A percentile compares a stretch with the other conserved stretches of the same genome.
Conservation (phyloP, 2,113 vertebrate species). For the Saguinus midas region DNA sequence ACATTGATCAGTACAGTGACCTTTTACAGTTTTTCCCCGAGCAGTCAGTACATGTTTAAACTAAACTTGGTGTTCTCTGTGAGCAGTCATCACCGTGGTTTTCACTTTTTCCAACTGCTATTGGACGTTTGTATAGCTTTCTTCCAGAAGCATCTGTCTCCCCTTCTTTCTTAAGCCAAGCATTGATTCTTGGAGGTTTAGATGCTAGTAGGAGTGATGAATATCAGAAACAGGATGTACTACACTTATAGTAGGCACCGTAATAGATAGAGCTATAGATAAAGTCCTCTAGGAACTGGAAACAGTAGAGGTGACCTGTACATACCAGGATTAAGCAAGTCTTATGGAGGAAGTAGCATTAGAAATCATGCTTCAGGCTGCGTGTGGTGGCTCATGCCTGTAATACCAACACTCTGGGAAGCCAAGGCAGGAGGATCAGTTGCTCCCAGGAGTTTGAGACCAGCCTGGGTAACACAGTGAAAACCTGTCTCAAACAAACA, state of each 20-base stretch:
- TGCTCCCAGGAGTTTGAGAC: no score
- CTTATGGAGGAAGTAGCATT: background rate
- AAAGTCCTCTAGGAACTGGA: background rate
- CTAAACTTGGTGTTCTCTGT: background rate
- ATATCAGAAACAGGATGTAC: background rate
- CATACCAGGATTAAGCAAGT: background rate
- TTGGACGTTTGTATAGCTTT: background rate
- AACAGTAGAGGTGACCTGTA: background rate
- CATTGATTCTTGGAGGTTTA: constrained; percentile 1
- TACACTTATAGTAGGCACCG: background rate
- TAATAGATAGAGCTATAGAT: background rate
- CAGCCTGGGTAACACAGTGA: no score
- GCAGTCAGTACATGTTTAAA: background rate
- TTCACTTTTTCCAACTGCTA: background rate
- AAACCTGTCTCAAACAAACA: no score
- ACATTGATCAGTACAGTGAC: background rate
- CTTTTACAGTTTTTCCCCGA: background rate
- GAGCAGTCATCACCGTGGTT: background rate
- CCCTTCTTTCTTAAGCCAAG: background rate
- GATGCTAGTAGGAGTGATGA: background rate
- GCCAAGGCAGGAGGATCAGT: no score
- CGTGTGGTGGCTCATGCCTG: no score
- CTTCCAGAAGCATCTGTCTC: background rate
- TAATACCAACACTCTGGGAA: no score
- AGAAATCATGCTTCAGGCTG: background rate